phyloP scores from a whole-genome alignment of 2,888 invertebrate species.

The Pharmacophagus antenor region DNA sequence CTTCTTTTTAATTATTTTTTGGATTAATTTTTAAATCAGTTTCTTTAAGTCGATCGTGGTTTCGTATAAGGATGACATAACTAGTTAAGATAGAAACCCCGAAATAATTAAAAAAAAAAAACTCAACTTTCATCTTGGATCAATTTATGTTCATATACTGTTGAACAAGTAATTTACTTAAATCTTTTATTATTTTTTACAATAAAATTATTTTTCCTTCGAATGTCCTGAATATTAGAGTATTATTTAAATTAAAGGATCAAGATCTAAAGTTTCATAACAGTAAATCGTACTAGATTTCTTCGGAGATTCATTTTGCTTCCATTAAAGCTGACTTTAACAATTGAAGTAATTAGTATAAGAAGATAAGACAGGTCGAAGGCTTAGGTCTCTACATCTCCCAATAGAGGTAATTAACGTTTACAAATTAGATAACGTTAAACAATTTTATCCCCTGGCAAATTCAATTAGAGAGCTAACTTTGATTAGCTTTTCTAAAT shows the following conservation, averaged over 20 bases:
- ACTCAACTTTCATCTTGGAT: too few relatives aligned
- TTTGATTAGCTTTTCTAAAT: constrained; percentile 21
- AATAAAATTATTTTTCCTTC: too few relatives aligned
- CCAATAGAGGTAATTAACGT: constrained; percentile 16
- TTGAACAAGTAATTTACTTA: too few relatives aligned
- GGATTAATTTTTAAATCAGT: too few relatives aligned
- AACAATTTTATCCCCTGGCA: constrained; percentile 10
- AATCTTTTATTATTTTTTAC: too few relatives aligned
- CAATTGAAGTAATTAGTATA: constrained; percentile 18
- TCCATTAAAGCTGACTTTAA: constrained; percentile 5
- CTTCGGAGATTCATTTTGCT: constrained; percentile 7
- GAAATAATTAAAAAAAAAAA: too few relatives aligned
- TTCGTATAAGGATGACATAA: too few relatives aligned
- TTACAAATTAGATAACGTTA: constrained; percentile 12
- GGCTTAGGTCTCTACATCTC: constrained; percentile 3
- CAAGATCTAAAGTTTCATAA: neutral
- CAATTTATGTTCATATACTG: too few relatives aligned
- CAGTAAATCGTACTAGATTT: neutral
- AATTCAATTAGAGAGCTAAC: constrained; percentile 17
- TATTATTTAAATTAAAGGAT: neutral
- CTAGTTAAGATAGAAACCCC: too few relatives aligned
- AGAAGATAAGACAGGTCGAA: constrained; percentile 8
- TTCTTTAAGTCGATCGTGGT: too few relatives aligned
- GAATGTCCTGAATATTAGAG: too few relatives aligned
- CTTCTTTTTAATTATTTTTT: too few relatives aligned